These are phyloP conservation scores for Tamandua tetradactyla DNA, from an alignment of 2,797 vertebrate genomes.

Conservation along the genomic window DNA sequence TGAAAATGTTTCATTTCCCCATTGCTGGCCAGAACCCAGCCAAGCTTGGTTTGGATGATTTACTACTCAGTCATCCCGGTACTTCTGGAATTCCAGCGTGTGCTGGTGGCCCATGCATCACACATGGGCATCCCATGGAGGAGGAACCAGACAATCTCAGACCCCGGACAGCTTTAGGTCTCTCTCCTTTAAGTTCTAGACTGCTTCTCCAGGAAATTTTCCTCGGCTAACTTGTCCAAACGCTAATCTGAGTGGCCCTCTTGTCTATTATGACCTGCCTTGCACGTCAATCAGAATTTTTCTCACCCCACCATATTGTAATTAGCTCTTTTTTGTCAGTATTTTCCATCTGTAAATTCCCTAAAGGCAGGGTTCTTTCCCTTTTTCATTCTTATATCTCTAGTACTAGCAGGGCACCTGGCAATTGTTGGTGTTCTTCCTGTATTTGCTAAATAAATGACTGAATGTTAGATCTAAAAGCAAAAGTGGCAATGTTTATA, in stretches of 20 bases:
- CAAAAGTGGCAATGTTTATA: neutral
- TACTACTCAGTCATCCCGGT: neutral
- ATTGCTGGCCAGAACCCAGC: neutral
- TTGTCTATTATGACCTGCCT: neutral
- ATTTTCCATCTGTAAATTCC: neutral
- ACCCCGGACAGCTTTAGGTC: too few species aligned
- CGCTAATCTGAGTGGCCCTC: neutral
- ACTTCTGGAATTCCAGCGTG: neutral
- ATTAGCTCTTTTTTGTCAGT: neutral
- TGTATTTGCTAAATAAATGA: neutral
- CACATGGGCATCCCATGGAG: too few species aligned
- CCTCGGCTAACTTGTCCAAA: neutral
- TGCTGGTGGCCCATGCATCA: neutral
- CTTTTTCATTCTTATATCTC: neutral
- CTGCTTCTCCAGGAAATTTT: neutral
- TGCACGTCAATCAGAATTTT: neutral
- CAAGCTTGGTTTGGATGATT: neutral
- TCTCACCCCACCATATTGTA: neutral
- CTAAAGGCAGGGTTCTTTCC: neutral
- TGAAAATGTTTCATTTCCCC: neutral
- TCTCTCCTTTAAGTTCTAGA: neutral
- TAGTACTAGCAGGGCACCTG: neutral
- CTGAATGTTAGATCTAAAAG: neutral
- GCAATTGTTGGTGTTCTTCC: neutral
- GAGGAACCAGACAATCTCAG: neutral